Evolutionary conservation across 2,888 invertebrate genomes (phyloP).

Genomic region (Lepidocyrtoides sp.): DNA sequence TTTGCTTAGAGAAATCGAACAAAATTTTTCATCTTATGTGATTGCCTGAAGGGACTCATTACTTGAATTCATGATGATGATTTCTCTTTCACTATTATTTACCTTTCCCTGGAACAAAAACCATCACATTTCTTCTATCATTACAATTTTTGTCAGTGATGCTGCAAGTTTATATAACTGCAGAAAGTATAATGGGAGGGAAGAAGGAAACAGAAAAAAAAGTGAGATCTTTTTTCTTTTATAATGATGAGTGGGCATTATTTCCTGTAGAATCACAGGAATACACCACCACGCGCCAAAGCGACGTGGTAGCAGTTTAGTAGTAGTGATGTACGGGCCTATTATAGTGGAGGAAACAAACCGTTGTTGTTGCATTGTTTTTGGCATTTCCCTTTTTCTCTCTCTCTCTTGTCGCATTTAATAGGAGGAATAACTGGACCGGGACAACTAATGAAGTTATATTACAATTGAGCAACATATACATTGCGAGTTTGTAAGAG

Average conservation of each 20-base stretch:
- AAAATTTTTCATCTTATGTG: constrained; percentile 63
- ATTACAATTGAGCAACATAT: no score
- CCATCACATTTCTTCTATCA: background rate
- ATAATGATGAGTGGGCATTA: background rate
- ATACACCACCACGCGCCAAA: no score
- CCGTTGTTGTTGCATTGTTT: no score
- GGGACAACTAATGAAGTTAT: no score
- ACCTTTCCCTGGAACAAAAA: constrained; percentile 34
- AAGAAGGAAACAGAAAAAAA: background rate
- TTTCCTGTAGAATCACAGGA: no score
- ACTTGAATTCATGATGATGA: constrained; percentile 73
- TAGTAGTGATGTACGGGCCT: no score
- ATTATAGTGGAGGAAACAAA: no score
- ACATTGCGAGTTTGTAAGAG: no score
- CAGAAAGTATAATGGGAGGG: background rate
- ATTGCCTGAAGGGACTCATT: constrained; percentile 75
- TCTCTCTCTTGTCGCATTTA: no score
- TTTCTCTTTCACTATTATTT: constrained; percentile 45
- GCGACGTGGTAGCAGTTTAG: no score
- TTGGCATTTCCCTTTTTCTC: no score
- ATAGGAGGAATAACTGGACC: no score
- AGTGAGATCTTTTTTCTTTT: background rate
- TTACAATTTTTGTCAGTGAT: background rate
- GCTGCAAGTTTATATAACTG: background rate
- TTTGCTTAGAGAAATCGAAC: constrained; percentile 64